Evolutionary conservation across 2,888 invertebrate species (phyloP).

Genomic region (Metopia argyrocephala): DNA sequence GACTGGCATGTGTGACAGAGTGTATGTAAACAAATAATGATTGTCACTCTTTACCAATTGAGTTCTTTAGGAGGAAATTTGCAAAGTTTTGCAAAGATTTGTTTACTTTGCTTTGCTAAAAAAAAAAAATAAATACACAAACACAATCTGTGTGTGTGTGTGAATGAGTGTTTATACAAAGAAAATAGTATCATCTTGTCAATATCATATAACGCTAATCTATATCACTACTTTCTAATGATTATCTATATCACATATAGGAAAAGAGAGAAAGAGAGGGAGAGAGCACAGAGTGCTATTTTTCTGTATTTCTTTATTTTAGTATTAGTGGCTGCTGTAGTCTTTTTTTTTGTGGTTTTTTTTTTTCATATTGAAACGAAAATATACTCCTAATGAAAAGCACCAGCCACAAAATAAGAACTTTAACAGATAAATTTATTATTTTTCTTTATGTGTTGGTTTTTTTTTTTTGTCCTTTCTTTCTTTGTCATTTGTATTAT

Average conservation of each 20-base stretch:
- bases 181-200: slow-evolving; percentile 19
- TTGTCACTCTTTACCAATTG: slow-evolving; percentile 60
- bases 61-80: slow-evolving; percentile 59
- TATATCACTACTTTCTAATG: slow-evolving; percentile 25
- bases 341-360: slow-evolving; percentile 1
- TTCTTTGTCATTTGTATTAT: background rate
- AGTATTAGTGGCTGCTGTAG: background rate
- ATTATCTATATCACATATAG: no score
- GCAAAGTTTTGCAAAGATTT: slow-evolving; percentile 60
- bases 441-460: slow-evolving; percentile 1
- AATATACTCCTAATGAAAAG: slow-evolving; percentile 43
- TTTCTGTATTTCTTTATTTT: slow-evolving; percentile 1
- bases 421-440: slow-evolving; percentile 4
- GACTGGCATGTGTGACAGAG: slow-evolving; percentile 20
- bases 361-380: slow-evolving; percentile 56
- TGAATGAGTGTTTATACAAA: background rate
- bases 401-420: background rate
- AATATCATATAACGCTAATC: slow-evolving; percentile 30
- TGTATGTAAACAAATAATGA: slow-evolving; percentile 59
- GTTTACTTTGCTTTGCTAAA: slow-evolving; percentile 44
- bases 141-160: background rate
- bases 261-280: no score
- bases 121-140: background rate
- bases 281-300: no score
- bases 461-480: background rate